Evolutionary conservation across 2,797 vertebrate species (phyloP).

Genomic region (Lagorchestes hirsutus): DNA sequence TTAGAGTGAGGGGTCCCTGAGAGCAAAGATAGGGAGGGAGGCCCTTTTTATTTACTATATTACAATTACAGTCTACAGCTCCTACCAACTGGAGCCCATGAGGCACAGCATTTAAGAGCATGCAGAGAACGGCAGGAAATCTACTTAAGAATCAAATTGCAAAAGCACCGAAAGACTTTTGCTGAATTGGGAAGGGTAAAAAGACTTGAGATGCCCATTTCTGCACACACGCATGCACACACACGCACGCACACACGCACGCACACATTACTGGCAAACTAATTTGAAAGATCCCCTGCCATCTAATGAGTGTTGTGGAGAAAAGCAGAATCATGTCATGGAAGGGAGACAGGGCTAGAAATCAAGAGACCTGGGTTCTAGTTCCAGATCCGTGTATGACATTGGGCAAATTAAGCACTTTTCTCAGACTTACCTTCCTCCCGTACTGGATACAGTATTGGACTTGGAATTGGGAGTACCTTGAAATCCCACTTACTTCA

Average conservation of each 20-base stretch:
- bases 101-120: conserved; percentile 28
- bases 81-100: background rate
- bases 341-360: background rate
- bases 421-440: background rate
- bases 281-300: background rate
- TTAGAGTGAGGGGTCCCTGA: conserved; percentile 63
- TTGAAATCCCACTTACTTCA: background rate
- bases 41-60: conserved; percentile 41
- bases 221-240: background rate
- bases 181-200: background rate
- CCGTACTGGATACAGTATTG: background rate
- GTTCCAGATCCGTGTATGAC: background rate
- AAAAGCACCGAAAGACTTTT: background rate
- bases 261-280: background rate
- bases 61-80: background rate
- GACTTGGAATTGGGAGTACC: background rate
- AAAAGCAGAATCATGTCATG: background rate
- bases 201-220: background rate
- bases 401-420: background rate
- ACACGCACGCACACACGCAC: background rate
- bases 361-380: background rate
- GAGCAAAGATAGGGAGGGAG: conserved; percentile 47
- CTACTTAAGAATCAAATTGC: background rate
- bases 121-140: conserved; percentile 18
- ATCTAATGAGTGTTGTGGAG: background rate